A percentile compares a stretch with the other conserved stretches of the same genome.
Conservation (phyloP, 2,113 vertebrate species). For the Rhodinocichla rosea region DNA sequence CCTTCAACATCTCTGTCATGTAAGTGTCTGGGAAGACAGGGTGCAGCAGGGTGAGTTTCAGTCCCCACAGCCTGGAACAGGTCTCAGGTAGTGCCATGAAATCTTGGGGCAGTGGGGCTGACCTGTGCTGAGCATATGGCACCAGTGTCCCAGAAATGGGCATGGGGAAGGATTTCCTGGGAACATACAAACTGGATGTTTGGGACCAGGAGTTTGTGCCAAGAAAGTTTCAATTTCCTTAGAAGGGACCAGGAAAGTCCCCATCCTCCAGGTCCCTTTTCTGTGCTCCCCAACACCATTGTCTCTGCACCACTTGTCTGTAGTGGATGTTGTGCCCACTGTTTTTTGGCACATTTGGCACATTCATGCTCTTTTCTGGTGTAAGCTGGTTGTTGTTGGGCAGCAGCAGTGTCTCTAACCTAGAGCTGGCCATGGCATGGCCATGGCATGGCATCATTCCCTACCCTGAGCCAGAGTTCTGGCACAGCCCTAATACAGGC, state of each 20-base stretch:
- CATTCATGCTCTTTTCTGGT: not conserved
- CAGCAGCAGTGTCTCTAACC: not conserved
- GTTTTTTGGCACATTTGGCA: rapidly evolving
- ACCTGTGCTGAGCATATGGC: not conserved
- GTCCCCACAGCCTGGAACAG: not conserved
- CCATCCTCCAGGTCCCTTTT: not conserved
- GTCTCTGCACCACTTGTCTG: not conserved
- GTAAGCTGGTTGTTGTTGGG: rapidly evolving
- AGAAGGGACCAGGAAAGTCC: not conserved
- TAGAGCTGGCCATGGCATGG: not conserved
- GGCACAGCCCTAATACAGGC: not conserved
- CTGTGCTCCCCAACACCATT: not conserved
- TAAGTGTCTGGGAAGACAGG: slow-evolving; percentile 71
- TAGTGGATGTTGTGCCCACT: rapidly evolving
- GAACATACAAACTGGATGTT: not conserved
- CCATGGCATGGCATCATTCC: not conserved
- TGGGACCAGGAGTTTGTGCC: not conserved
- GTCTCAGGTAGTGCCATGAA: not conserved
- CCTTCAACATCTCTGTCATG: slow-evolving; percentile 91
- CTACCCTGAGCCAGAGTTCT: not conserved
- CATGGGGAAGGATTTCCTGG: not conserved
- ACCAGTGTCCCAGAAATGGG: not conserved
- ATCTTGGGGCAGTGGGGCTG: not conserved
- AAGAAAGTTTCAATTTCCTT: not conserved
- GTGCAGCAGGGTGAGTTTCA: not conserved